phyloP scores from a whole-genome alignment of 2,797 vertebrate species.

The Parotocinclus haroldoi region DNA sequence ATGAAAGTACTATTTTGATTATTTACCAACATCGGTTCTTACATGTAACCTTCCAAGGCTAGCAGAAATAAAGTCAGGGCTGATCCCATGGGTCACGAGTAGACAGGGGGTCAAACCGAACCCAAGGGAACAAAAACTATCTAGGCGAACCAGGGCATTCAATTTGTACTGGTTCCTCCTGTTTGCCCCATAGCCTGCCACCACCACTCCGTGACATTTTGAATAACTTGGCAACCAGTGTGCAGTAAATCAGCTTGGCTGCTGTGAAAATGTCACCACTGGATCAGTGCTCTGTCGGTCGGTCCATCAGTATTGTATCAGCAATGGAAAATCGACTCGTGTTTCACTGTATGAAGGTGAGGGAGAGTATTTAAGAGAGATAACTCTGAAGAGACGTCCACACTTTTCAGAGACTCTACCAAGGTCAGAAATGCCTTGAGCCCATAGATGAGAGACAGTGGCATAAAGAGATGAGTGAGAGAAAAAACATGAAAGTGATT shows the following conservation, averaged over 20 bases:
- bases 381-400: not conserved
- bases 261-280: not conserved
- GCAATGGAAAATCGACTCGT: not conserved
- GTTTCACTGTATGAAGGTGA: not conserved
- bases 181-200: no score
- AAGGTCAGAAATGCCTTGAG: slow-evolving; percentile 52
- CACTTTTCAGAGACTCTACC: slow-evolving; percentile 40
- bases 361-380: not conserved
- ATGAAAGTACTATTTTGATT: no score
- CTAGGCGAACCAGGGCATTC: no score
- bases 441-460: slow-evolving; percentile 39
- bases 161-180: no score
- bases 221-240: not conserved
- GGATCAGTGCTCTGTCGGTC: no score
- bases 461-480: slow-evolving; percentile 5
- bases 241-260: not conserved
- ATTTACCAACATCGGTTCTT: no score
- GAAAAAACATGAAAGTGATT: slow-evolving; percentile 37
- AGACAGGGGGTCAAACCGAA: no score
- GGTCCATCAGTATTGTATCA: not conserved
- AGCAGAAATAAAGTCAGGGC: no score
- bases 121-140: no score
- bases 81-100: no score
- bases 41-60: no score
- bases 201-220: not conserved